Evolutionary conservation across 2,113 vertebrate genomes (phyloP), one percentile per base, ranked within the genome.

Genomic region (Chionodraco myersi): DNA sequence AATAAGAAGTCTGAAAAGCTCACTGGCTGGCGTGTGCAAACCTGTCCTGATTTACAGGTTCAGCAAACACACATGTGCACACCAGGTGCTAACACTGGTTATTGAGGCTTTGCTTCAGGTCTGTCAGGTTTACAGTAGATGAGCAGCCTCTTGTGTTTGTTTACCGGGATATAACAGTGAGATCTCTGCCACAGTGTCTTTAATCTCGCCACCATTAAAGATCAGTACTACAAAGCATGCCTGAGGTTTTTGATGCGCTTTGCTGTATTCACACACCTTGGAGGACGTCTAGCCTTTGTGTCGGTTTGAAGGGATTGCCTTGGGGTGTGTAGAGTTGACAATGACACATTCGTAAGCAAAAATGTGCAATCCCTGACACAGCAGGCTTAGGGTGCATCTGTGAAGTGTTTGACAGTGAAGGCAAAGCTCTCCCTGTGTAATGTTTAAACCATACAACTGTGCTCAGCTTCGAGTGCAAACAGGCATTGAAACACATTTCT

Each of bases 11-110:
- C 30, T 47, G 51, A 60, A 26, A 57, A 26, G 6, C n/a, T 83
- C 56, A 13, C 14, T 57, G 11, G 14, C 57, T 69, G 77, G 86
- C 80, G 5, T 84, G 68, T 15, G 65, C 13, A 61, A 48, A 60
- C 88, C 34, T 88, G 91, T 84, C 74, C 75, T 72, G 79, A 86
- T 15, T 65, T 84, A 76, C 81, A 62, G 81, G 88, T 88, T 88
- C 77, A 63, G 44, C 65, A 70, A 53, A 34, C 56, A 63, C 54
- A 63, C 41, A 49, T 41, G 4, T 7, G 4, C 41, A 67, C 10
- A 30, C 30, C 3, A 30, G 30, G 30, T 30, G 30, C 30, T 30
- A 30, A 30, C 30, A 30, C 26, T 30, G 30, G 30, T 67, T 80
- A 48, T 81, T 83, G 30, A 56, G 48, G 54, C 48, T 73, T 76